These are phyloP conservation scores for Pseudorhombus dupliciocellatus DNA, from an alignment of 2,113 vertebrate genomes.

Conservation along the genomic window DNA sequence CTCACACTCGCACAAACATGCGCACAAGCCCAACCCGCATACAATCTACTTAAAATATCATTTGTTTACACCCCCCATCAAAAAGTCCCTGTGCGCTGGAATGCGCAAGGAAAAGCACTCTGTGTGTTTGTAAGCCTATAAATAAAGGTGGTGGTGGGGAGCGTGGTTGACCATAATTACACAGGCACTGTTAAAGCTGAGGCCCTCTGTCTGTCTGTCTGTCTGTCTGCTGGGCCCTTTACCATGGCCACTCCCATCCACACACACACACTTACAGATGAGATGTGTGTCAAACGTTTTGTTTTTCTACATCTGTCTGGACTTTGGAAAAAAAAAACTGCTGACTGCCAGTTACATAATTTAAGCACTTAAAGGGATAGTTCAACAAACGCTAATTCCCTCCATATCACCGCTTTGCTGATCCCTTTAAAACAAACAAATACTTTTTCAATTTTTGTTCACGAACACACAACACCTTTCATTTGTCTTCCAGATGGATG, in stretches of 20 bases:
- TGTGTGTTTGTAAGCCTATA: slow-evolving; percentile 80
- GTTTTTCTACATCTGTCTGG: slow-evolving; percentile 67
- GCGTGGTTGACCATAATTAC: slow-evolving; percentile 84
- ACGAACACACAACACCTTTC: not conserved
- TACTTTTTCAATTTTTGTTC: too few species aligned
- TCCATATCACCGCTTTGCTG: too few species aligned
- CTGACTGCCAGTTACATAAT: slow-evolving; percentile 60
- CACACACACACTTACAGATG: slow-evolving; percentile 51
- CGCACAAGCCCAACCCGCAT: slow-evolving; percentile 22
- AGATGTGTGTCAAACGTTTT: slow-evolving; percentile 63
- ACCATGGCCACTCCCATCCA: slow-evolving; percentile 64
- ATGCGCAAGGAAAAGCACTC: slow-evolving; percentile 73
- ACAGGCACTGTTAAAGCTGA: slow-evolving; percentile 78
- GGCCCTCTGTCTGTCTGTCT: slow-evolving; percentile 75
- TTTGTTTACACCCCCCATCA: slow-evolving; percentile 72
- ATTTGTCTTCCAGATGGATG: slow-evolving; percentile 14
- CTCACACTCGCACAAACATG: slow-evolving; percentile 18
- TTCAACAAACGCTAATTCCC: too few species aligned
- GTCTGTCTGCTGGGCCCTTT: slow-evolving; percentile 60
- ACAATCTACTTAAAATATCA: slow-evolving; percentile 67
- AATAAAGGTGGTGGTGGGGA: slow-evolving; percentile 80
- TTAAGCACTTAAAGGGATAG: slow-evolving; percentile 15
- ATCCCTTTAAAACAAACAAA: too few species aligned
- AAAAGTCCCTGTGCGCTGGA: slow-evolving; percentile 77
- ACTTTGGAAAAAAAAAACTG: slow-evolving; percentile 51